Percentiles rank a stretch among this genome's conserved stretches.
Evolutionary conservation across 1,140 invertebrate genomes (phyloP).

Genomic region (Drosophila rhopaloa): DNA sequence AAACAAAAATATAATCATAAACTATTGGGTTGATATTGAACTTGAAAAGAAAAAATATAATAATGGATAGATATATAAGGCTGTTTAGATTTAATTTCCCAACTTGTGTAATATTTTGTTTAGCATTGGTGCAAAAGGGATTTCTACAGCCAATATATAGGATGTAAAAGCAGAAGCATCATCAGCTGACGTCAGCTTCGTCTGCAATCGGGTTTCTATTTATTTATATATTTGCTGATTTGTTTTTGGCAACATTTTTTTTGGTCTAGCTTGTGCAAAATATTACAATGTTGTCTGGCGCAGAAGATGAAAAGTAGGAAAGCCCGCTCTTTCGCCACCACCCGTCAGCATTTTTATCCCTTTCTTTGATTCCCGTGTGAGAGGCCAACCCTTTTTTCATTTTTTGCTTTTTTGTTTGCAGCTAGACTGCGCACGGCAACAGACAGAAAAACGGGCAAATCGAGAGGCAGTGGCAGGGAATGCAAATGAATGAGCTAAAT

Average conservation of each 20-base stretch:
- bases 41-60: constrained; percentile 36
- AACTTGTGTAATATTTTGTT: not conserved
- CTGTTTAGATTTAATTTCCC: not conserved
- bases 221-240: constrained; percentile 17
- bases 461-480: constrained; percentile 23
- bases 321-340: constrained; percentile 1
- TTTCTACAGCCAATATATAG: constrained; percentile 14
- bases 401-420: constrained; percentile 22
- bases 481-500: constrained; percentile 76
- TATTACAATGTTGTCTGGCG: constrained; percentile 51
- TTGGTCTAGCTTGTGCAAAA: constrained; percentile 49
- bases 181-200: constrained; percentile 52
- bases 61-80: no score
- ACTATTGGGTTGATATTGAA: constrained; percentile 52
- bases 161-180: constrained; percentile 28
- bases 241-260: constrained; percentile 32
- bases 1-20: constrained; percentile 39
- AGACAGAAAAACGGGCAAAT: constrained; percentile 18
- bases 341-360: constrained; percentile 1
- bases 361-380: constrained; percentile 22
- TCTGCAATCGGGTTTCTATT: constrained; percentile 21
- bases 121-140: constrained; percentile 15
- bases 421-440: constrained; percentile 50
- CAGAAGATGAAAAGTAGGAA: constrained; percentile 39
- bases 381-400: constrained; percentile 48